Percentiles rank a stretch among this genome's conserved stretches.
Evolutionary conservation across 2,113 vertebrate species (phyloP).

Genomic region (Odontophorus gujanensis): DNA sequence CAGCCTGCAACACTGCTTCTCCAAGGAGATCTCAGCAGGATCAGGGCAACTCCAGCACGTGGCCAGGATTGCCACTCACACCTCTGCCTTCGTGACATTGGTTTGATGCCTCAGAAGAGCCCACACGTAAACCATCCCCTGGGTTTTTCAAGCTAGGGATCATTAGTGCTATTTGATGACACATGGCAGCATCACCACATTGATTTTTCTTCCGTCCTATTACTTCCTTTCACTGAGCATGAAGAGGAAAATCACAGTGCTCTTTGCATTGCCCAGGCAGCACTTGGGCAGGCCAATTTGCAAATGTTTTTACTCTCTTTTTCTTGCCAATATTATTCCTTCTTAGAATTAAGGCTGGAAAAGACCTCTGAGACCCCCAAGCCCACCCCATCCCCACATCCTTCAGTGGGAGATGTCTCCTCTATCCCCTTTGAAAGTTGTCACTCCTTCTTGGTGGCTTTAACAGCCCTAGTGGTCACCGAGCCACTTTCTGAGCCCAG

Average conservation of each 20-base stretch:
- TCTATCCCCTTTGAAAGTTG: background rate
- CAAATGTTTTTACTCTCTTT: background rate
- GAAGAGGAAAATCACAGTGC: conserved; percentile 11
- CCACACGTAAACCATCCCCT: conserved; percentile 72
- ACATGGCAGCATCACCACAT: conserved; percentile 72
- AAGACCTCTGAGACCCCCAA: too few species aligned
- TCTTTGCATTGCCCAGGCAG: background rate
- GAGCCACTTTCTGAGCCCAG: accelerated
- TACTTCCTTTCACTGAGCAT: conserved; percentile 25
- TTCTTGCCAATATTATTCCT: background rate
- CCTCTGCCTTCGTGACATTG: conserved; percentile 51
- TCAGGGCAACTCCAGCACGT: background rate
- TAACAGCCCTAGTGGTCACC: accelerated
- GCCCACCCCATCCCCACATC: too few species aligned
- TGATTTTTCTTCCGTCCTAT: conserved; percentile 79
- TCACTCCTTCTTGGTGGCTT: accelerated
- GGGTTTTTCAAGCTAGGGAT: conserved; percentile 69
- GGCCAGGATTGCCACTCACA: conserved; percentile 31
- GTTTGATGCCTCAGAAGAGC: background rate
- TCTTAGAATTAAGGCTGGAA: too few species aligned
- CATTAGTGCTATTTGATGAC: conserved; percentile 80
- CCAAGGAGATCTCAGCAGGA: background rate
- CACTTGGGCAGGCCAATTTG: background rate
- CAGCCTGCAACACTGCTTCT: background rate
- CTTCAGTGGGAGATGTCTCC: background rate